phyloP scores from a whole-genome alignment of 2,797 vertebrate species.

The Choloepus didactylus region DNA sequence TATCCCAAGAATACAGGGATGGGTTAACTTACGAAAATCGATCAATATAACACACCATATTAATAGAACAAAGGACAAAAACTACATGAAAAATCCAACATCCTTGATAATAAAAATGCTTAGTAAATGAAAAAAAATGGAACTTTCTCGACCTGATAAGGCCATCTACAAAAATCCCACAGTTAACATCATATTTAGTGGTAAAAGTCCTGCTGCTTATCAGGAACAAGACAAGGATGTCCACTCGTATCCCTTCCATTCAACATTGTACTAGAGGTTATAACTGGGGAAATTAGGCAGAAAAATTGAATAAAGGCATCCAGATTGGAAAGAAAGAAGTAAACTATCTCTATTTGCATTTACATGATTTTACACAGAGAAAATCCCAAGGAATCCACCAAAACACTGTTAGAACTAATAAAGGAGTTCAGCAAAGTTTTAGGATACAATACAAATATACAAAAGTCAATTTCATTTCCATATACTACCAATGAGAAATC shows the following conservation, averaged over 20 bases:
- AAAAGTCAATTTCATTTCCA: background rate
- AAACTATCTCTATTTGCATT: background rate
- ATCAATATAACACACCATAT: no score
- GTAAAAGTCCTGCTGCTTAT: background rate
- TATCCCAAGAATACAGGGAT: background rate
- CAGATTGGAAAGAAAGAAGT: background rate
- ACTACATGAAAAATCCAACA: background rate
- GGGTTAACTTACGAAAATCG: background rate
- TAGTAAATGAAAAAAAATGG: background rate
- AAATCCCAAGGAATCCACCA: background rate
- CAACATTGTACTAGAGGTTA: background rate
- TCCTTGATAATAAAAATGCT: background rate
- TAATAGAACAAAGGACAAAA: background rate
- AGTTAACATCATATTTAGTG: background rate
- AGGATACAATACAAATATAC: background rate
- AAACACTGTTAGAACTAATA: background rate
- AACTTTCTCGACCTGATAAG: background rate
- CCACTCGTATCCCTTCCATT: background rate
- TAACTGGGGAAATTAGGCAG: background rate
- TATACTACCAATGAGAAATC: background rate
- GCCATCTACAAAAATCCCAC: background rate
- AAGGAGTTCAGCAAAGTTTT: background rate
- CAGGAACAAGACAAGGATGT: background rate
- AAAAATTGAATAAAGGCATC: background rate
- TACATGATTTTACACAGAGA: background rate